Base-by-base conservation (phyloP, 1,140 invertebrate species). In the Polypedilum pembai region DNA sequence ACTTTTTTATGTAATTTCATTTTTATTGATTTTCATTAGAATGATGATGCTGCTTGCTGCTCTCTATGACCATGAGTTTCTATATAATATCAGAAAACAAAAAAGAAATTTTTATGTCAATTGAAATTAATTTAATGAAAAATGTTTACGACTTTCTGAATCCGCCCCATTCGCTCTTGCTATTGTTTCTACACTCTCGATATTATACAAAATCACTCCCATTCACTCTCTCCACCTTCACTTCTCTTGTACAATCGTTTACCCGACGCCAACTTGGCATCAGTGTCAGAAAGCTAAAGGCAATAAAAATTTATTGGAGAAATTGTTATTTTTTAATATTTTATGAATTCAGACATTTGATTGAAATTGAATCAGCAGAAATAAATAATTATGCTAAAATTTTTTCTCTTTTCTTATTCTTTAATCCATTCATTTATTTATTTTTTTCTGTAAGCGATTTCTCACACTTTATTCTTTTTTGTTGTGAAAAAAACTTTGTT, bases 11-110 rank as follows among this genome's bases (percentile, higher is more conserved):
- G 65, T 69, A 69, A 69, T 69, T 69, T 21, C 18, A 18, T 20
- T 69, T 69, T 69, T 69, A 69, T 69, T 69, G 65, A 69, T 69
- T 69, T 69, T 69, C 65, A 69, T 69, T 69, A 69, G 17, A 69
- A 10, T 69, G 65, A 21, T 15, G n/a, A 69, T 20, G 45, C 45
- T 15, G 65, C 65, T 20, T 17, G n/a, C 45, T 20, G 65, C 45
- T n/a, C 12, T 56, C n/a, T 12, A 56, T 45, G 12, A 12, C 45
- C 10, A 56, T 56, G 45, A 56, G 24, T 33, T 33, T 56, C 12
- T 12, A 56, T n/a, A n/a, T 56, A 1, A 56, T n/a, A 56, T 56
- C 45, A 15, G 45, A 56, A 56, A 56, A 56, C 65, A 69, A 69
- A 56, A 15, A 56, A 17, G 8, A 56, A 69, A 20, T 4, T 69